phyloP scores from a whole-genome alignment of 1,140 invertebrate genomes.

The Musca domestica region DNA sequence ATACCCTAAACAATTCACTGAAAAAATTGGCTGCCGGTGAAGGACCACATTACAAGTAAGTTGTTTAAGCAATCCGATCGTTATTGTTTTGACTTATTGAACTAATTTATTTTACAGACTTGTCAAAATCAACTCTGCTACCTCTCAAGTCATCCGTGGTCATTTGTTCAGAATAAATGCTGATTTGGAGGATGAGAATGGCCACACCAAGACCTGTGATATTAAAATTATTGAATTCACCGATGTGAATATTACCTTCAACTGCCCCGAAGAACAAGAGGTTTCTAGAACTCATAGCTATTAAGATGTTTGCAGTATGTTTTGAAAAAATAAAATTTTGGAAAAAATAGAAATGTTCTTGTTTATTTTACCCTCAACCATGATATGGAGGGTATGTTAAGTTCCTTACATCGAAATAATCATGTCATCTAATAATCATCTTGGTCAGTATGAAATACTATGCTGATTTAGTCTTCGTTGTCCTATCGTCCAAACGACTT shows the following conservation, averaged over 20 bases:
- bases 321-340: too few species aligned
- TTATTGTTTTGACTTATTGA: background rate
- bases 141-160: constrained; percentile 30
- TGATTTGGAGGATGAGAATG: constrained; percentile 27
- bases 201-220: constrained; percentile 28
- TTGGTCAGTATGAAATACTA: too few species aligned
- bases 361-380: too few species aligned
- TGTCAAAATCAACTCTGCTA: constrained; percentile 29
- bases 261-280: constrained; percentile 31
- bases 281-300: constrained; percentile 18
- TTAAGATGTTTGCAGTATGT: too few species aligned
- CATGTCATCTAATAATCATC: too few species aligned
- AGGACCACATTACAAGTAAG: constrained; percentile 32
- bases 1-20: constrained; percentile 27
- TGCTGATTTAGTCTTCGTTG: too few species aligned
- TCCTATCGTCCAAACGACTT: too few species aligned
- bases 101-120: constrained; percentile 23
- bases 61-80: background rate
- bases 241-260: constrained; percentile 28
- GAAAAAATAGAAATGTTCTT: too few species aligned
- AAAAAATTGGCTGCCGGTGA: constrained; percentile 26
- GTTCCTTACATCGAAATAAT: too few species aligned
- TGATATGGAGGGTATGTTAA: too few species aligned
- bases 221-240: constrained; percentile 30
- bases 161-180: constrained; percentile 25